These are phyloP conservation scores for Lacerta bilineata DNA, from an alignment of 2,797 vertebrate species.

Conservation along the genomic window DNA sequence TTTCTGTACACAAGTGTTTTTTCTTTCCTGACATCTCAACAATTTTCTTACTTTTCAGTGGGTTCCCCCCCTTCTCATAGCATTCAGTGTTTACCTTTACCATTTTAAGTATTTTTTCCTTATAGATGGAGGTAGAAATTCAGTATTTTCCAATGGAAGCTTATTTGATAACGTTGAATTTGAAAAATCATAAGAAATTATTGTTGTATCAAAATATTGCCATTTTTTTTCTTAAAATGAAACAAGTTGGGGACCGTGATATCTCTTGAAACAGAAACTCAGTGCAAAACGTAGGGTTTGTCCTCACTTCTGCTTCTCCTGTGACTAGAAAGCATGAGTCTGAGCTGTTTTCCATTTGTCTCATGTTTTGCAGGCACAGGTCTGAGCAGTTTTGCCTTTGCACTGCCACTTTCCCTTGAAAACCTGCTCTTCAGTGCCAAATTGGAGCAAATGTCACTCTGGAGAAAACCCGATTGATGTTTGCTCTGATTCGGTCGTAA, in stretches of 20 bases:
- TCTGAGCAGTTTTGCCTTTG: too few species aligned
- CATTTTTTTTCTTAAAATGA: not conserved
- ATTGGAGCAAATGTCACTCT: too few species aligned
- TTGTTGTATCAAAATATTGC: not conserved
- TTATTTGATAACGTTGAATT: not conserved
- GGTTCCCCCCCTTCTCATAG: not conserved
- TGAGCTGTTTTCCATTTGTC: too few species aligned
- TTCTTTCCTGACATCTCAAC: slow-evolving; percentile 20
- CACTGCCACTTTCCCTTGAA: too few species aligned
- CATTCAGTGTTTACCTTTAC: not conserved
- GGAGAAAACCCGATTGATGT: too few species aligned
- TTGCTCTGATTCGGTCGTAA: too few species aligned
- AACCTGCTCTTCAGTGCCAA: too few species aligned
- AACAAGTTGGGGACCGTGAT: not conserved
- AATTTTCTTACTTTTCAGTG: not conserved
- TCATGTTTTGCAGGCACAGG: too few species aligned
- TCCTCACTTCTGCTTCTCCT: too few species aligned
- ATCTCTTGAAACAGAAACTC: not conserved
- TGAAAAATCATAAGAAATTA: not conserved
- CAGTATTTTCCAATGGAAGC: slow-evolving; percentile 10
- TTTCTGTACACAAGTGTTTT: not conserved
- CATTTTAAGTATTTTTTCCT: not conserved
- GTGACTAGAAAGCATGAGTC: too few species aligned
- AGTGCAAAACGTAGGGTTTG: not conserved
- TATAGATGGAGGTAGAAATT: not conserved